Evolutionary conservation across 2,797 vertebrate genomes (phyloP).

Genomic region (Clarias fuscus): DNA sequence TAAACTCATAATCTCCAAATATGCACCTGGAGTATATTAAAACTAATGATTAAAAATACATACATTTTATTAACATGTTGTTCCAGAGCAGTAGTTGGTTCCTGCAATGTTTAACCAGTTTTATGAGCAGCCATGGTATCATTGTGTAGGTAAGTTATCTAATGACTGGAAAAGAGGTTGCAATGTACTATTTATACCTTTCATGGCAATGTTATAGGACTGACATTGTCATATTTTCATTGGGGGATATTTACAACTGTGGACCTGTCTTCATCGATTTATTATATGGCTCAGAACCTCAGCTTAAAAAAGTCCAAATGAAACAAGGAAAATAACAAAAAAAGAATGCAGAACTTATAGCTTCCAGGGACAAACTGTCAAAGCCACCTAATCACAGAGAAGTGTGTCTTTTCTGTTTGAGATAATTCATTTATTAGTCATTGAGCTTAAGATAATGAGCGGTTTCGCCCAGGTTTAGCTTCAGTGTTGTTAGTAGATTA

Average conservation of each 20-base stretch:
- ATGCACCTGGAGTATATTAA: neutral
- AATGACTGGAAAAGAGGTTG: neutral
- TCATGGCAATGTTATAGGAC: neutral
- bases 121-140: constrained; percentile 35
- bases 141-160: constrained; percentile 2
- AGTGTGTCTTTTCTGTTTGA: neutral
- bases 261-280: neutral
- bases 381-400: neutral
- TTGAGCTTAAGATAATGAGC: neutral
- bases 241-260: neutral
- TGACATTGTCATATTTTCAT: neutral
- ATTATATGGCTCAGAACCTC: neutral
- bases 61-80: neutral
- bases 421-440: constrained; percentile 9
- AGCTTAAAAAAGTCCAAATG: neutral
- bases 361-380: neutral
- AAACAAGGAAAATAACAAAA: neutral
- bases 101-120: constrained; percentile 51
- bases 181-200: neutral
- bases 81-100: neutral
- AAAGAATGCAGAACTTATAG: neutral
- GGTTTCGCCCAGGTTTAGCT: neutral
- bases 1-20: neutral
- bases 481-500: constrained; percentile 20
- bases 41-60: neutral